A percentile compares a stretch with the other conserved stretches of the same genome.
phyloP scores from a whole-genome alignment of 2,113 vertebrate genomes.

The Nycticorax nycticorax region DNA sequence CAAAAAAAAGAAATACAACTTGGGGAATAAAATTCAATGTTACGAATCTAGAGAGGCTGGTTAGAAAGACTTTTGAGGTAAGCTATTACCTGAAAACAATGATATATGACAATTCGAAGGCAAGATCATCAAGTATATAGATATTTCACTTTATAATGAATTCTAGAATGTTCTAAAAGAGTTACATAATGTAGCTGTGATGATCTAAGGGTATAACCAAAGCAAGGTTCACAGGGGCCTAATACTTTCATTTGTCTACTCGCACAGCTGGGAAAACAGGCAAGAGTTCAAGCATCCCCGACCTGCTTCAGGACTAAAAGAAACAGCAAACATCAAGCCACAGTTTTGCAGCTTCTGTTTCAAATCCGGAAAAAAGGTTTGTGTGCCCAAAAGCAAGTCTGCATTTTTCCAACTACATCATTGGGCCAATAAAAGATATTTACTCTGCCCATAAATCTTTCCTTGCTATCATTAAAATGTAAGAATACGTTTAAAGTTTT shows the following conservation, averaged over 20 bases:
- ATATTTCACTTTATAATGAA: neutral
- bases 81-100: neutral
- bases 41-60: neutral
- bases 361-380: neutral
- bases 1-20: neutral
- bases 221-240: neutral
- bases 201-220: neutral
- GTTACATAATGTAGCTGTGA: neutral
- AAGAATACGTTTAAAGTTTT: constrained; percentile 56
- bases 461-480: constrained; percentile 46
- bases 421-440: constrained; percentile 30
- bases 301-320: neutral
- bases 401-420: constrained; percentile 18
- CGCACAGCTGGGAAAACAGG: neutral
- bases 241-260: neutral
- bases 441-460: constrained; percentile 43
- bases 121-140: neutral
- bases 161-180: neutral
- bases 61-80: neutral
- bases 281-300: neutral
- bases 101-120: neutral
- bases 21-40: neutral
- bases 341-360: constrained; percentile 35
- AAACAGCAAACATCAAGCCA: neutral
- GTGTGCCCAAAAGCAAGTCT: neutral